Conservation (phyloP, 2,888 invertebrate genomes). For the Dryococelus australis region DNA sequence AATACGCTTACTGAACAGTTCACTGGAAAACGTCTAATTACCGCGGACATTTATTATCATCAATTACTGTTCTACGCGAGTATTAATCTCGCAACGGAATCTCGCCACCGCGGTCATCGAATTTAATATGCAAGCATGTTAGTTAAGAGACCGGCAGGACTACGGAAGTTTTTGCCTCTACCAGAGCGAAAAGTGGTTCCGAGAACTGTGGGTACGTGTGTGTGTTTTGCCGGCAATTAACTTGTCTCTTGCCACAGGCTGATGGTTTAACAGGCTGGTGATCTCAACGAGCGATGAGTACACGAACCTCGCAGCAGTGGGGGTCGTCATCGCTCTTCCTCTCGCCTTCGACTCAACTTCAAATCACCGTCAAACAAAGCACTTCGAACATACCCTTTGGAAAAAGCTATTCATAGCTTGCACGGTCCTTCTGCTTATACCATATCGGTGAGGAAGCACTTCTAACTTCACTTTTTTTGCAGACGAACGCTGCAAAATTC, state of each 20-base stretch:
- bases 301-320: not conserved
- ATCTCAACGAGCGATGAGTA: not conserved
- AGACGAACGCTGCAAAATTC: no score
- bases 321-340: not conserved
- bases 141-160: not conserved
- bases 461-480: not conserved
- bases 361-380: not conserved
- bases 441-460: not conserved
- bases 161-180: not conserved
- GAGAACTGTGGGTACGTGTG: not conserved
- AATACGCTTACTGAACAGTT: not conserved
- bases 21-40: not conserved
- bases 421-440: not conserved
- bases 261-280: conserved; percentile 9
- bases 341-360: not conserved
- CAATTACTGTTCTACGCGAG: conserved; percentile 1
- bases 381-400: not conserved
- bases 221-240: conserved; percentile 16
- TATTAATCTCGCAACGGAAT: not conserved
- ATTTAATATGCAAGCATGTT: conserved; percentile 1
- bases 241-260: not conserved
- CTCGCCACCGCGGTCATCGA: not conserved
- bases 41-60: not conserved
- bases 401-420: not conserved
- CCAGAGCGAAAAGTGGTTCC: not conserved